Evolutionary conservation across 92 coral and sea anemone genomes (phyloP).

Genomic region (Palythoa caribaeorum): DNA sequence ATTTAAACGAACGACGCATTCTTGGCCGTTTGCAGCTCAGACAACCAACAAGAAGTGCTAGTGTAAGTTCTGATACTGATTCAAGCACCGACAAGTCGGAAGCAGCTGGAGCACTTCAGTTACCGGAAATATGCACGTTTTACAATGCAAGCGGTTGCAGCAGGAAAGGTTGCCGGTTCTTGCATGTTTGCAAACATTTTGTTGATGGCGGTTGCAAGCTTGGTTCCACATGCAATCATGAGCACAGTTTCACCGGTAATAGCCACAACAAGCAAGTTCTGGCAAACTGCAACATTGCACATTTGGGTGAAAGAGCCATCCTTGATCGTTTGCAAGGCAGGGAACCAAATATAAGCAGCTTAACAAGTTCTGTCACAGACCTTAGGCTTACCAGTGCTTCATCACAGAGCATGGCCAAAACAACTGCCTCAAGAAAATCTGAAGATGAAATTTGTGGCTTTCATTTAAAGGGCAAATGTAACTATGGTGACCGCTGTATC

Average conservation of each 20-base stretch:
- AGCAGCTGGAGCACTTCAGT: neutral
- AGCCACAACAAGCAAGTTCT: constrained; percentile 70
- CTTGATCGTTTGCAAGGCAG: constrained; percentile 45
- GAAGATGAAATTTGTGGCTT: constrained; percentile 90
- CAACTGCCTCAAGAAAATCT: constrained; percentile 21
- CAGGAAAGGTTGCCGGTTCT: constrained; percentile 68
- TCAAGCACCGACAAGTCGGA: neutral
- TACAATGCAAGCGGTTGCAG: constrained; percentile 70
- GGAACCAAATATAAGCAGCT: constrained; percentile 39
- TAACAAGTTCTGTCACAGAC: constrained; percentile 61
- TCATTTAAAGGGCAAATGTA: constrained; percentile 85
- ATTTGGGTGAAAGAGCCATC: constrained; percentile 18
- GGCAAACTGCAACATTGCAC: constrained; percentile 48
- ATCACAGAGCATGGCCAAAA: constrained; percentile 11
- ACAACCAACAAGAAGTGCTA: neutral
- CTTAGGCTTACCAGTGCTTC: constrained; percentile 1
- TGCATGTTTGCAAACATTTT: constrained; percentile 87
- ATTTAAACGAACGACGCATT: constrained; percentile 41
- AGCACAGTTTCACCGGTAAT: constrained; percentile 61
- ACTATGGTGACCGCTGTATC: constrained; percentile 81
- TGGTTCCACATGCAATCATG: constrained; percentile 73
- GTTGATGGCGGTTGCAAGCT: constrained; percentile 82
- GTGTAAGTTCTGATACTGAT: constrained; percentile 25
- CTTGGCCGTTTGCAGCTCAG: constrained; percentile 24
- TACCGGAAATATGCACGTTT: constrained; percentile 82